A percentile compares a stretch with the other conserved stretches of the same genome.
Evolutionary conservation across 2,888 invertebrate species (phyloP).

Genomic region (Chrysodeixis includens): DNA sequence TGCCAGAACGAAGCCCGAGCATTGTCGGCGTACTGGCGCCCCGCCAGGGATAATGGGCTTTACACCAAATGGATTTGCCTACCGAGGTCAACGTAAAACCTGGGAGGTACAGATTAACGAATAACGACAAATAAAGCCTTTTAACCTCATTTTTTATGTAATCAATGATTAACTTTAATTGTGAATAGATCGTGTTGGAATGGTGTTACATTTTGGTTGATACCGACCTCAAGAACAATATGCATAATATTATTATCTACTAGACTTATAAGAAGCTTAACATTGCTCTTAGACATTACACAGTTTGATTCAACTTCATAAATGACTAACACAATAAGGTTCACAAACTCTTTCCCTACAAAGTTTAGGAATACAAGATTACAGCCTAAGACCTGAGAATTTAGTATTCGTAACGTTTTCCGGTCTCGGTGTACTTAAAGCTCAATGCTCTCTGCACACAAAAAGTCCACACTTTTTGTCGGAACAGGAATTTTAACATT

Average conservation of each 20-base stretch:
- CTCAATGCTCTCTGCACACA: not conserved
- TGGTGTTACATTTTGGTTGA: not conserved
- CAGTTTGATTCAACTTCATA: no score
- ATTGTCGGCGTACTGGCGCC: constrained; percentile 73
- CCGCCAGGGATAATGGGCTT: constrained; percentile 77
- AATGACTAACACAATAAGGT: no score
- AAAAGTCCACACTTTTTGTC: constrained; percentile 2
- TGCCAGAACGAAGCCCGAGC: constrained; percentile 77
- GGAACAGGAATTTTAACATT: constrained; percentile 4
- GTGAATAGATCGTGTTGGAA: not conserved
- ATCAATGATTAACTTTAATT: constrained; percentile 23
- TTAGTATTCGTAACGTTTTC: constrained; percentile 3
- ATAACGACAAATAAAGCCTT: constrained; percentile 55
- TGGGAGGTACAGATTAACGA: constrained; percentile 62
- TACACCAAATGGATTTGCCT: constrained; percentile 71
- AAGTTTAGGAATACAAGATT: not conserved
- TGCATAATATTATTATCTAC: no score
- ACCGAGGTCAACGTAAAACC: constrained; percentile 62
- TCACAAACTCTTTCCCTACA: no score
- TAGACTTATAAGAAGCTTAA: no score
- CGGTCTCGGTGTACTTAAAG: constrained; percentile 1
- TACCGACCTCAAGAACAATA: no score
- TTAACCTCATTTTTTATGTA: constrained; percentile 46
- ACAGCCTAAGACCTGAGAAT: not conserved
- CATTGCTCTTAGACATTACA: no score